These are phyloP conservation scores for Lymantria dispar DNA, from an alignment of 2,888 invertebrate species.

Conservation along the genomic window DNA sequence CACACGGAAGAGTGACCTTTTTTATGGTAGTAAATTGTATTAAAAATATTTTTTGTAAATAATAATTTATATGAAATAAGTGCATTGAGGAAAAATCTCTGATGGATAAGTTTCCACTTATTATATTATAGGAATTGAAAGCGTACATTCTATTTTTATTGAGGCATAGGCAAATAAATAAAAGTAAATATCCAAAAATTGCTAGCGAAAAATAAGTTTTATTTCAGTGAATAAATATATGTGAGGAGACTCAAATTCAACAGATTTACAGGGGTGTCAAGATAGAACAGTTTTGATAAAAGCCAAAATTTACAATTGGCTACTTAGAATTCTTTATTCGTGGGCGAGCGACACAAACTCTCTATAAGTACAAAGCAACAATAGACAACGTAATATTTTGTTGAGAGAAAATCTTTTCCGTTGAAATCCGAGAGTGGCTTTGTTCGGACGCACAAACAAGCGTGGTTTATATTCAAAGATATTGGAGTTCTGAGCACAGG, in stretches of 20 bases:
- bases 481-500: slow-evolving; percentile 39
- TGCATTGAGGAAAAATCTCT: no score
- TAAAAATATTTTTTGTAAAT: no score
- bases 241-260: slow-evolving; percentile 11
- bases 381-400: slow-evolving; percentile 62
- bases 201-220: neutral
- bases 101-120: no score
- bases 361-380: slow-evolving; percentile 64
- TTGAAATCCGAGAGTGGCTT: slow-evolving; percentile 68
- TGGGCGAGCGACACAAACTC: slow-evolving; percentile 50
- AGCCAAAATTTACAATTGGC: slow-evolving; percentile 41
- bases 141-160: no score
- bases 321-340: slow-evolving; percentile 43
- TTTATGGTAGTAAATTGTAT: no score
- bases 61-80: no score
- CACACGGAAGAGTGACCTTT: no score
- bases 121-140: no score
- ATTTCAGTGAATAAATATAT: neutral
- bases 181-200: neutral
- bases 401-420: slow-evolving; percentile 60
- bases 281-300: slow-evolving; percentile 33
- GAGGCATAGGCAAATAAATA: no score
- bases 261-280: slow-evolving; percentile 16
- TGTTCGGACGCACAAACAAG: slow-evolving; percentile 67
- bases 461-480: slow-evolving; percentile 59